phyloP scores from a whole-genome alignment of 1,140 invertebrate species.

The Drusus annulatus region DNA sequence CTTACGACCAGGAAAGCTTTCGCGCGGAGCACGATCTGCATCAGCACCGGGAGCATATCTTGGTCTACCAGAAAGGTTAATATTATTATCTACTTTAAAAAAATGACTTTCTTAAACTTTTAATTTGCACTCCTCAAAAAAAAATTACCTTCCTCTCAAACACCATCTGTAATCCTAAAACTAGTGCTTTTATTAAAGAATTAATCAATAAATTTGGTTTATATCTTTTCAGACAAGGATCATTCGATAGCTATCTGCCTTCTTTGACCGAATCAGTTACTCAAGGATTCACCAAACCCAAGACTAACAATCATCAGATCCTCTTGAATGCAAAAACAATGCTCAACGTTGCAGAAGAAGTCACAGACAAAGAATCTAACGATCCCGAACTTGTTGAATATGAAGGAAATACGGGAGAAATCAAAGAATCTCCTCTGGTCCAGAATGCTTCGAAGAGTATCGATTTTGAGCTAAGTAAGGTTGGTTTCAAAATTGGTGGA shows the following conservation, averaged over 20 bases:
- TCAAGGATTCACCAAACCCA: conserved; percentile 18
- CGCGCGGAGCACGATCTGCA: conserved; percentile 64
- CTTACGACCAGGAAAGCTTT: conserved; percentile 62
- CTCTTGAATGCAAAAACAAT: conserved; percentile 27
- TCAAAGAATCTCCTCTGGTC: conserved; percentile 5
- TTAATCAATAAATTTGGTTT: background rate
- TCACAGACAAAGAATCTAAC: conserved; percentile 33
- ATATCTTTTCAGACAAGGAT: conserved; percentile 53
- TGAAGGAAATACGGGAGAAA: conserved; percentile 24
- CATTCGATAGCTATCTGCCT: conserved; percentile 53
- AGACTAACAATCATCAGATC: conserved; percentile 5
- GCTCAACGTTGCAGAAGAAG: conserved; percentile 28
- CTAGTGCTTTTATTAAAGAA: too few species aligned
- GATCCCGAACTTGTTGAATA: conserved; percentile 51
- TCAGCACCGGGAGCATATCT: conserved; percentile 69
- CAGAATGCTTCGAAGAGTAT: conserved; percentile 18
- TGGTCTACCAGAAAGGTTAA: conserved; percentile 62
- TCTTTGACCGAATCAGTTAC: conserved; percentile 48
- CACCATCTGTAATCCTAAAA: too few species aligned
- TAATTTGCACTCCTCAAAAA: too few species aligned
- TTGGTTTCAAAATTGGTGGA: conserved; percentile 46
- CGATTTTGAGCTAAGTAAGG: conserved; percentile 38
- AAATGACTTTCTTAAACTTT: too few species aligned
- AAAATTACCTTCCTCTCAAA: too few species aligned
- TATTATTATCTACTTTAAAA: too few species aligned